Percentiles rank a stretch among this genome's conserved stretches.
Conservation (phyloP, 2,888 invertebrate species). For the Criorhina ranunculi region DNA sequence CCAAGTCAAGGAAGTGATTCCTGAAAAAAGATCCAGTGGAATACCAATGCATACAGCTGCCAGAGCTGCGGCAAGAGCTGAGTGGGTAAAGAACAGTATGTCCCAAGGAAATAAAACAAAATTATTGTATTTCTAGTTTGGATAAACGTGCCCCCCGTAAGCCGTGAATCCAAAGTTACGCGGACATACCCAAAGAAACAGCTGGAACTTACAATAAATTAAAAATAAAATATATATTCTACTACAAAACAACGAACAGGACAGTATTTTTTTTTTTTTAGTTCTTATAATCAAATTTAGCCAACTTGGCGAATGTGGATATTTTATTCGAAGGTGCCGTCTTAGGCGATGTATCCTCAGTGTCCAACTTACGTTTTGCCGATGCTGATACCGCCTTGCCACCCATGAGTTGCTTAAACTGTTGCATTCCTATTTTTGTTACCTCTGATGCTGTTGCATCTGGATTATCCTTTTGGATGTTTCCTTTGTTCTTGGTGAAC, state of each 20-base stretch:
- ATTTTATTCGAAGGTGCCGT: slow-evolving; percentile 51
- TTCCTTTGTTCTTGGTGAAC: slow-evolving; percentile 86
- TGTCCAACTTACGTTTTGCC: slow-evolving; percentile 84
- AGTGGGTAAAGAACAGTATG: slow-evolving; percentile 13
- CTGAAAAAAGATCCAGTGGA: slow-evolving; percentile 6
- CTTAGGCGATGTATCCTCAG: slow-evolving; percentile 78
- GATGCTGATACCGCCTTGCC: slow-evolving; percentile 79
- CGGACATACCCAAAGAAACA: not conserved
- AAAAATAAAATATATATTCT: slow-evolving; percentile 50
- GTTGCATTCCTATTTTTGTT: slow-evolving; percentile 85
- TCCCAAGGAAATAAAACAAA: not conserved
- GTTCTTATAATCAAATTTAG: slow-evolving; percentile 83
- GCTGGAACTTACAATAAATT: slow-evolving; percentile 49
- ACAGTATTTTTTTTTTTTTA: slow-evolving; percentile 26
- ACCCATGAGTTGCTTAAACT: slow-evolving; percentile 81
- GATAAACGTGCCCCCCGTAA: slow-evolving; percentile 26
- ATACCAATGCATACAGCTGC: slow-evolving; percentile 62
- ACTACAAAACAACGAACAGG: slow-evolving; percentile 33
- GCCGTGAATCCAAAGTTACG: not conserved
- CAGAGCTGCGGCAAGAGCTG: slow-evolving; percentile 58
- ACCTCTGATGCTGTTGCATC: slow-evolving; percentile 86
- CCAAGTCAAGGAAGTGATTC: not conserved
- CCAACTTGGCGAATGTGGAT: slow-evolving; percentile 81
- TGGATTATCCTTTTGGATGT: slow-evolving; percentile 86
- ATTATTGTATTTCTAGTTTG: slow-evolving; percentile 12